phyloP scores from a whole-genome alignment of 1,140 invertebrate species.

The Bombus pyrosoma region DNA sequence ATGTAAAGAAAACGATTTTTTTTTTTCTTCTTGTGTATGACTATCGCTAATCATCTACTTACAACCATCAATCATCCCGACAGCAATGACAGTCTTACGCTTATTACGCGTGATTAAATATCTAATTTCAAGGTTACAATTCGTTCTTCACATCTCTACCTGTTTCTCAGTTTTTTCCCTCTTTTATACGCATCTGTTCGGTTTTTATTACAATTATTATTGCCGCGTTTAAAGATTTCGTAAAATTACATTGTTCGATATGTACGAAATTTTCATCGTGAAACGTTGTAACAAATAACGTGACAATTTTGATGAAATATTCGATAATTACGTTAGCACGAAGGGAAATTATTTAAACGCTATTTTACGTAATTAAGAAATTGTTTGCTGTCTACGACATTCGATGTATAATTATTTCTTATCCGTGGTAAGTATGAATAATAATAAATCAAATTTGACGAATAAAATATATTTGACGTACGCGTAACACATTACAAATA shows the following conservation, averaged over 20 bases:
- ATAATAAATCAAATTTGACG: neutral
- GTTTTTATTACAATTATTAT: neutral
- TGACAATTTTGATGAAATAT: too few relatives aligned
- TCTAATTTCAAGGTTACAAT: neutral
- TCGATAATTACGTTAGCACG: too few relatives aligned
- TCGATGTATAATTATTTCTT: neutral
- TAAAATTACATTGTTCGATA: neutral
- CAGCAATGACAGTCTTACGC: neutral
- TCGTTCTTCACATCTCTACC: neutral
- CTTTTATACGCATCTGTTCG: accelerated
- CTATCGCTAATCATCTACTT: neutral
- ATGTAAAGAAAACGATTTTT: neutral
- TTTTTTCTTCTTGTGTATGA: neutral
- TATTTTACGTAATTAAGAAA: too few relatives aligned
- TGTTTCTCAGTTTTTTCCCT: neutral
- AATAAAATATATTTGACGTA: neutral
- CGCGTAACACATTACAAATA: neutral
- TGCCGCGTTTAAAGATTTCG: neutral
- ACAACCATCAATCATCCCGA: neutral
- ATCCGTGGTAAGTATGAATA: too few relatives aligned
- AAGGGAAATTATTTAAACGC: too few relatives aligned
- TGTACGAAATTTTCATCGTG: neutral
- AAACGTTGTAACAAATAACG: too few relatives aligned
- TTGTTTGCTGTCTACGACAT: too few relatives aligned
- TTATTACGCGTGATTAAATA: constrained; percentile 14